Percentiles rank a stretch among this genome's conserved stretches.
Conservation (phyloP, 2,888 invertebrate genomes). For the Sarcophaga rosellei region DNA sequence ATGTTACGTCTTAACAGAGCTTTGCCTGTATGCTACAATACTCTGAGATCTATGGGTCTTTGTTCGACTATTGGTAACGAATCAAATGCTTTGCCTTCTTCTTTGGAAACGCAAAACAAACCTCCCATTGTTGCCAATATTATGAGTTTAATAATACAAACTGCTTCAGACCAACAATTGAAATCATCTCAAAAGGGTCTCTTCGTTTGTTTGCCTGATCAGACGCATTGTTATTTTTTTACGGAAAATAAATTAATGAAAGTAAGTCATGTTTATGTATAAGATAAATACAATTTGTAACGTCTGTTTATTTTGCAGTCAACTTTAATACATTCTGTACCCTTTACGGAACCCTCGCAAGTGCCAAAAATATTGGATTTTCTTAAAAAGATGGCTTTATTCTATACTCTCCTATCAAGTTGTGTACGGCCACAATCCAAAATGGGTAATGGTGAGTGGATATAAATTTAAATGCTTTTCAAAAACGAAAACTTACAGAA, state of each 20-base stretch:
- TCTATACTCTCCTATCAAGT: conserved; percentile 93
- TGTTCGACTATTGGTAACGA: conserved; percentile 53
- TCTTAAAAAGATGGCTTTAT: conserved; percentile 94
- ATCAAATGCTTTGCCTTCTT: conserved; percentile 66
- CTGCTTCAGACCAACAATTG: conserved; percentile 88
- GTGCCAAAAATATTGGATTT: conserved; percentile 93
- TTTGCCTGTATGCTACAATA: conserved; percentile 90
- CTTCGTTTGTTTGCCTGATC: conserved; percentile 95
- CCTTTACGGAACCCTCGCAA: conserved; percentile 96
- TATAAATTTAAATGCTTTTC: neutral
- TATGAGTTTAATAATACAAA: conserved; percentile 88
- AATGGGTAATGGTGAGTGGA: conserved; percentile 84
- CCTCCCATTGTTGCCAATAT: conserved; percentile 68
- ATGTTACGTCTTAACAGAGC: conserved; percentile 90
- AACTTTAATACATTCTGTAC: conserved; percentile 85
- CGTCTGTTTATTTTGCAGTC: conserved; percentile 72
- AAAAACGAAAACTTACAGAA: no score
- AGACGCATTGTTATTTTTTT: conserved; percentile 96
- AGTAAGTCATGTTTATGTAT: conserved; percentile 81
- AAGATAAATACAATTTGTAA: neutral
- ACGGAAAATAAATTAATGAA: conserved; percentile 90
- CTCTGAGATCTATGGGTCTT: conserved; percentile 85
- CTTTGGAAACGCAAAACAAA: conserved; percentile 53
- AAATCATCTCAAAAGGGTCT: conserved; percentile 90
- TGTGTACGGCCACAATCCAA: conserved; percentile 92